A percentile compares a stretch with the other conserved stretches of the same genome.
These are phyloP conservation scores for Nebria ingens DNA, from an alignment of 1,140 invertebrate genomes.

Conservation along the genomic window DNA sequence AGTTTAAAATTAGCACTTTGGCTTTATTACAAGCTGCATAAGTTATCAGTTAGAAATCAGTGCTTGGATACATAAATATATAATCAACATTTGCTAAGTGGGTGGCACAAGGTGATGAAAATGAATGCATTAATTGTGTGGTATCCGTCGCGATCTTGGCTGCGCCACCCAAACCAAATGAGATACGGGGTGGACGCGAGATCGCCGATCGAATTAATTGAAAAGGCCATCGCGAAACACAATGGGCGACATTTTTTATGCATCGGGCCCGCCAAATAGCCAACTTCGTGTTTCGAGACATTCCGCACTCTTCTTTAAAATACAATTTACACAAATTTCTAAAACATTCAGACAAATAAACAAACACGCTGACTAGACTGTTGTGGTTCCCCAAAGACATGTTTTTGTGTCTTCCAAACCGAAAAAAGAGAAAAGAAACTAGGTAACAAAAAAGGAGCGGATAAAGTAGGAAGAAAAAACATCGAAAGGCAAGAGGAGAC, in stretches of 20 bases:
- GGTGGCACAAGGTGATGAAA: too few species aligned
- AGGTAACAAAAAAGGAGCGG: not conserved
- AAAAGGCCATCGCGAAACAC: not conserved
- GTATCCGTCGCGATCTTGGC: too few species aligned
- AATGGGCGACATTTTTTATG: not conserved
- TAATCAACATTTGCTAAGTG: too few species aligned
- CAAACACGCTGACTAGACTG: not conserved
- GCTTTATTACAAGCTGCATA: too few species aligned
- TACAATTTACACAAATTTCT: slow-evolving; percentile 9
- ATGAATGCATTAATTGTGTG: too few species aligned
- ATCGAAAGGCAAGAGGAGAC: slow-evolving; percentile 14
- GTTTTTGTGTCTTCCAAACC: slow-evolving; percentile 5
- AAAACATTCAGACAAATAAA: slow-evolving; percentile 9
- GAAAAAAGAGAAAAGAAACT: not conserved
- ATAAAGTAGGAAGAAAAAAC: not conserved
- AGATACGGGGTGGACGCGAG: too few species aligned
- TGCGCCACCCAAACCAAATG: too few species aligned
- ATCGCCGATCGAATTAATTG: not conserved
- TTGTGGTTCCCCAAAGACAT: slow-evolving; percentile 6
- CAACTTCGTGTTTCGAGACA: too few species aligned
- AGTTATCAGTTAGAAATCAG: too few species aligned
- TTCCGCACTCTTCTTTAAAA: not conserved
- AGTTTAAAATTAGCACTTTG: too few species aligned
- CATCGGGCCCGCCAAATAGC: not conserved
- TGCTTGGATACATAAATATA: too few species aligned